These are phyloP conservation scores for Phymorhynchus buccinoides DNA, from an alignment of 1,140 invertebrate species.

Conservation along the genomic window DNA sequence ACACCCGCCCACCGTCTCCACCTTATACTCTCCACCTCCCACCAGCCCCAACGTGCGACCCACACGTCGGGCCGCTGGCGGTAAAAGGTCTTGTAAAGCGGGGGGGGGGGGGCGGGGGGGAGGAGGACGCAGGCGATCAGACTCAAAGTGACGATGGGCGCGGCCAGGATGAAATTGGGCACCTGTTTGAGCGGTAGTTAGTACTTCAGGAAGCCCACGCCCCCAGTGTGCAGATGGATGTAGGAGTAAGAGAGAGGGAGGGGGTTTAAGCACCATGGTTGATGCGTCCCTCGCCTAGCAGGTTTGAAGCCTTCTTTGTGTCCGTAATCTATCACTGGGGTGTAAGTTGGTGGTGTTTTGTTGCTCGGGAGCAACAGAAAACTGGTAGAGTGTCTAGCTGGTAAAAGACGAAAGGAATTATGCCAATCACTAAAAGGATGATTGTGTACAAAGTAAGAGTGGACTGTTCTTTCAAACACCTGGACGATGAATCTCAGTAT, in stretches of 20 bases:
- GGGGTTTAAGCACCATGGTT: slow-evolving; percentile 83
- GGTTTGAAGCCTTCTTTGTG: slow-evolving; percentile 71
- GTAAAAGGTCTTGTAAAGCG: too few species aligned
- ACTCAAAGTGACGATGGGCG: slow-evolving; percentile 83
- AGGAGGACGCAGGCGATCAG: slow-evolving; percentile 66
- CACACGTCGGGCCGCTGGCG: slow-evolving; percentile 50
- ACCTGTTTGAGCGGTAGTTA: slow-evolving; percentile 92
- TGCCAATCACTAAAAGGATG: slow-evolving; percentile 77
- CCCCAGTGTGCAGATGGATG: slow-evolving; percentile 88
- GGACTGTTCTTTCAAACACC: neutral
- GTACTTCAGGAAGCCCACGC: slow-evolving; percentile 92
- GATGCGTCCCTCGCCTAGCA: slow-evolving; percentile 64
- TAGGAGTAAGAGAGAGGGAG: slow-evolving; percentile 89
- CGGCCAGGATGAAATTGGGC: slow-evolving; percentile 92
- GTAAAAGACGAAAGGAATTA: slow-evolving; percentile 81
- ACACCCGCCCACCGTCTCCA: neutral
- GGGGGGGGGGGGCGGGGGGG: too few species aligned
- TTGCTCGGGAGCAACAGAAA: slow-evolving; percentile 75
- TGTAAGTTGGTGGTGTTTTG: slow-evolving; percentile 58
- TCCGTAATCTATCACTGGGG: slow-evolving; percentile 73
- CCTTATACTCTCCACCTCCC: neutral
- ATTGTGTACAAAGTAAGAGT: neutral
- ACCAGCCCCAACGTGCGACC: slow-evolving; percentile 52
- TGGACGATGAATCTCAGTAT: neutral
- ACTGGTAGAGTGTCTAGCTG: slow-evolving; percentile 83